These are phyloP conservation scores for Megaleporinus macrocephalus DNA, from an alignment of 2,113 vertebrate species.

Conservation along the genomic window DNA sequence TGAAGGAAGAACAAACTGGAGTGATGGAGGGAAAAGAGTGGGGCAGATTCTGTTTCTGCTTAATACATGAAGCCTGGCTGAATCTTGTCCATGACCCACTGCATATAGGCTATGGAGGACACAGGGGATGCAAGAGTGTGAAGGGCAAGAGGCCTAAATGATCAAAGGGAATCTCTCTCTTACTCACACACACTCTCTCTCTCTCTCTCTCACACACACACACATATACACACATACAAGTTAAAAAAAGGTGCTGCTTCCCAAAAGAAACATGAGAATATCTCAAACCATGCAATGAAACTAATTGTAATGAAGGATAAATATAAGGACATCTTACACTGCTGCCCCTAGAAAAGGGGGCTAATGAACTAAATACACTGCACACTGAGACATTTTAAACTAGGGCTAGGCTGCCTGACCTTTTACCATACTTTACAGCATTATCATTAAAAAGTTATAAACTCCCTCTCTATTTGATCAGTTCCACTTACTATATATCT, in stretches of 20 bases:
- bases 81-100: background rate
- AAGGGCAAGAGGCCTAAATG: background rate
- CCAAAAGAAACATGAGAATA: background rate
- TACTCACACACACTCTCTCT: background rate
- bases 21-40: background rate
- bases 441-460: too few species aligned
- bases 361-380: too few species aligned
- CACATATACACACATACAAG: background rate
- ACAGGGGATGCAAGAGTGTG: background rate
- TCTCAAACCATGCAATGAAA: background rate
- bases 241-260: background rate
- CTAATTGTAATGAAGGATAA: background rate
- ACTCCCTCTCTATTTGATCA: too few species aligned
- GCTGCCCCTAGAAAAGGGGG: background rate
- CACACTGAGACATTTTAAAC: too few species aligned
- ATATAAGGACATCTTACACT: background rate
- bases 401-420: too few species aligned
- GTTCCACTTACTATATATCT: too few species aligned
- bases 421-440: too few species aligned
- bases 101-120: background rate
- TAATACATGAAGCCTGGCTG: background rate
- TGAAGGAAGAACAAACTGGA: background rate
- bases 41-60: background rate
- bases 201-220: background rate
- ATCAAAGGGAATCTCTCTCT: background rate